A percentile compares a stretch with the other conserved stretches of the same genome.
These are phyloP conservation scores for Oxygymnocypris stewartii DNA, from an alignment of 2,113 vertebrate species.

Conservation along the genomic window DNA sequence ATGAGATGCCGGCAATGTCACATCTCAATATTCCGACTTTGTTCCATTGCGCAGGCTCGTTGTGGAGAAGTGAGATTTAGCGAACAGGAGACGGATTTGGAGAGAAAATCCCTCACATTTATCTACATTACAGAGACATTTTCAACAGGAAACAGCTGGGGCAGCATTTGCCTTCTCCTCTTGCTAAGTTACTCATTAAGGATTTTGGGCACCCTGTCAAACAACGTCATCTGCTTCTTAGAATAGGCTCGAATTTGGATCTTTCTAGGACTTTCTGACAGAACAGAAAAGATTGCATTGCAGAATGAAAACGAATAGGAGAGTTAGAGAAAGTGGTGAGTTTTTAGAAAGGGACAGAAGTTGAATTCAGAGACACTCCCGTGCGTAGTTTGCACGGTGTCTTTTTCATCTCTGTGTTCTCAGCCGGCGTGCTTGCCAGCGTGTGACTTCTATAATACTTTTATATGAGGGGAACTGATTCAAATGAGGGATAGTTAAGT, in stretches of 20 bases:
- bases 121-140: constrained; percentile 99
- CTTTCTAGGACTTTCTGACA: constrained; percentile 69
- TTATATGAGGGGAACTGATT: not conserved
- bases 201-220: constrained; percentile 98
- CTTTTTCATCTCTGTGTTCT: constrained; percentile 5
- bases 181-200: constrained; percentile 99
- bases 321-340: not conserved
- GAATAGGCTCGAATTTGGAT: constrained; percentile 76
- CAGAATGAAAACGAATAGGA: constrained; percentile 33
- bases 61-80: constrained; percentile 99
- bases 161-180: constrained; percentile 96
- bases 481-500: not conserved
- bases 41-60: constrained; percentile 99
- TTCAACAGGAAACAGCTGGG: constrained; percentile 99
- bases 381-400: not conserved
- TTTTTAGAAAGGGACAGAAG: not conserved
- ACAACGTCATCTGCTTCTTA: constrained; percentile 90
- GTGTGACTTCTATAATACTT: not conserved
- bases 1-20: constrained; percentile 96
- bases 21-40: constrained; percentile 99
- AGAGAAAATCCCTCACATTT: constrained; percentile 99
- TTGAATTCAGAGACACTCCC: not conserved
- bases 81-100: constrained; percentile 99
- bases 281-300: constrained; percentile 60
- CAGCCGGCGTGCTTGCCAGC: not conserved